phyloP scores from a whole-genome alignment of 2,113 vertebrate genomes.

The Hemicordylus capensis region DNA sequence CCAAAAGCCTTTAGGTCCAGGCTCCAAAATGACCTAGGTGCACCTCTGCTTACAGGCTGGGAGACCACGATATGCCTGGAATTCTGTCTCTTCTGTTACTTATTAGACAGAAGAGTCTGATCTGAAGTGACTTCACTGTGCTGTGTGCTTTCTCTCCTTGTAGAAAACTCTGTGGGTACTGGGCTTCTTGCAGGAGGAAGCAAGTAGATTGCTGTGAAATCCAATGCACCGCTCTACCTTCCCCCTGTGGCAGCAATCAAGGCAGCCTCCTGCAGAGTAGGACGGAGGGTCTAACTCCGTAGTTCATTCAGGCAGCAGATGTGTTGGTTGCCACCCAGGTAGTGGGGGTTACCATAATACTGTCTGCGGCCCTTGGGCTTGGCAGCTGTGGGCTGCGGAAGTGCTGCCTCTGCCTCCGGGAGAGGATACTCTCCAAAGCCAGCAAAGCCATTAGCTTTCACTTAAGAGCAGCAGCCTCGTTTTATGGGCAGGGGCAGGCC shows the following conservation, averaged over 20 bases:
- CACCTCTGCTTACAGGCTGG: too few relatives aligned
- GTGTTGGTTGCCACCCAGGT: neutral
- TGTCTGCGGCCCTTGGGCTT: neutral
- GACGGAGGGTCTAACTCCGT: neutral
- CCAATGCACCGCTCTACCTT: neutral
- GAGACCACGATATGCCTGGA: too few relatives aligned
- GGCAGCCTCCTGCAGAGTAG: rapidly evolving
- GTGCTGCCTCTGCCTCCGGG: rapidly evolving
- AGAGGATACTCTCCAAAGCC: neutral
- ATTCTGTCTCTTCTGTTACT: neutral
- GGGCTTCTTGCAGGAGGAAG: neutral
- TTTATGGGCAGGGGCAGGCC: neutral
- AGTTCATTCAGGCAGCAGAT: neutral
- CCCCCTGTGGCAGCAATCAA: neutral
- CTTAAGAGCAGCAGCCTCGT: rapidly evolving
- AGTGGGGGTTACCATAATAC: neutral
- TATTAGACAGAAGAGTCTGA: too few relatives aligned
- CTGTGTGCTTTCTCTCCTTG: neutral
- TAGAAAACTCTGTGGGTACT: neutral
- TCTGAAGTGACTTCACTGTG: neutral
- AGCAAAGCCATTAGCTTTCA: rapidly evolving
- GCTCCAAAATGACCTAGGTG: too few relatives aligned
- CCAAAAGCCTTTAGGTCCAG: too few relatives aligned
- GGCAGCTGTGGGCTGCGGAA: neutral
- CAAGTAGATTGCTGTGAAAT: neutral